Evolutionary conservation across 2,113 vertebrate species (phyloP).

Genomic region (Corythornis madagascariensis): DNA sequence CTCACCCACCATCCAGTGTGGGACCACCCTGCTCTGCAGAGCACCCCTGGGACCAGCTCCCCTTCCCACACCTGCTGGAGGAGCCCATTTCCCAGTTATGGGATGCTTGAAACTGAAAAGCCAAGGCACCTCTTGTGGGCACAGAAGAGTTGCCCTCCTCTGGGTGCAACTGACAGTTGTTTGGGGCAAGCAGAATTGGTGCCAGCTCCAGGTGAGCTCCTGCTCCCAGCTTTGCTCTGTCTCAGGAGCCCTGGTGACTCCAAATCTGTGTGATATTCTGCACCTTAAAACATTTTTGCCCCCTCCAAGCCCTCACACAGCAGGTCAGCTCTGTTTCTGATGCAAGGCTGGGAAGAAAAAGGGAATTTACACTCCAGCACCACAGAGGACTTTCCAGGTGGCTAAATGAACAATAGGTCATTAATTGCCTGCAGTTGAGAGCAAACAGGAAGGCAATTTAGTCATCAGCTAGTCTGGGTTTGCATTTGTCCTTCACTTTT

Average conservation of each 20-base stretch:
- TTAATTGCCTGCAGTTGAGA: background rate
- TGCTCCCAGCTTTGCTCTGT: background rate
- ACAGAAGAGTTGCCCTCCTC: background rate
- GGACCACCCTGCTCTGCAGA: background rate
- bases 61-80: background rate
- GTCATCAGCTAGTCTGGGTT: background rate
- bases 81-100: background rate
- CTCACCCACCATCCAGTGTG: background rate
- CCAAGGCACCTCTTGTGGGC: background rate
- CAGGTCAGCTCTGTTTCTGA: background rate
- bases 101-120: background rate
- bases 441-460: background rate
- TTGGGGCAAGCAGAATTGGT: background rate
- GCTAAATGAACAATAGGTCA: background rate
- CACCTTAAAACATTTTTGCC: background rate
- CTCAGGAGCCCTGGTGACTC: background rate
- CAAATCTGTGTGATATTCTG: background rate
- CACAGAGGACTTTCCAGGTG: background rate
- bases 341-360: background rate
- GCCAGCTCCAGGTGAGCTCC: background rate
- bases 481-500: conserved; percentile 18
- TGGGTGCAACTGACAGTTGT: background rate
- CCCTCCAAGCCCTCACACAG: background rate
- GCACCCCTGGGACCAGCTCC: background rate
- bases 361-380: background rate